Percentiles rank a stretch among this genome's conserved stretches.
Evolutionary conservation across 2,888 invertebrate genomes (phyloP).

Genomic region (Pycnomerus fuliginosus): DNA sequence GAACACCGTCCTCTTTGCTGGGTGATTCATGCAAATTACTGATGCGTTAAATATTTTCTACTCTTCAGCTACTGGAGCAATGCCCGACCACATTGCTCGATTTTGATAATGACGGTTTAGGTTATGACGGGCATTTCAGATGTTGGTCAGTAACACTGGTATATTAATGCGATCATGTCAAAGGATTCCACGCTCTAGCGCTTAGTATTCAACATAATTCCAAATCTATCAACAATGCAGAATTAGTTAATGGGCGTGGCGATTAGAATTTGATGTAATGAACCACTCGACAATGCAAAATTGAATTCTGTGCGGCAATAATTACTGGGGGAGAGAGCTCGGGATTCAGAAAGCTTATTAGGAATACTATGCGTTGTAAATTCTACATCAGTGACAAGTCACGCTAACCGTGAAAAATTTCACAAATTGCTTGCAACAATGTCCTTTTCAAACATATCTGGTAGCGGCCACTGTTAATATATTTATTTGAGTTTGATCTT

Average conservation of each 20-base stretch:
- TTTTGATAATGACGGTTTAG: constrained; percentile 24
- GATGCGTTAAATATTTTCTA: constrained; percentile 25
- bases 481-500: no score
- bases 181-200: constrained; percentile 39
- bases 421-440: no score
- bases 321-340: no score
- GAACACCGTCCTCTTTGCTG: constrained; percentile 13
- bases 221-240: constrained; percentile 42
- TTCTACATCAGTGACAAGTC: no score
- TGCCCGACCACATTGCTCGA: constrained; percentile 13
- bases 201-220: constrained; percentile 35
- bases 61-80: constrained; percentile 12
- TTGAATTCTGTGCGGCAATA: constrained; percentile 21
- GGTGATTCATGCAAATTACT: constrained; percentile 24
- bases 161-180: constrained; percentile 34
- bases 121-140: constrained; percentile 29
- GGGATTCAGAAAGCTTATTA: no score
- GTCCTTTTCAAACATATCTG: no score
- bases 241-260: constrained; percentile 33
- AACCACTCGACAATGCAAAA: constrained; percentile 18
- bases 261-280: constrained; percentile 23
- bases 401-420: no score
- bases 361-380: no score
- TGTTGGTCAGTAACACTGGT: constrained; percentile 20
- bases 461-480: no score